Percentiles rank a stretch among this genome's conserved stretches.
Evolutionary conservation across 2,113 vertebrate species (phyloP).

Genomic region (Tragelaphus imberbis): DNA sequence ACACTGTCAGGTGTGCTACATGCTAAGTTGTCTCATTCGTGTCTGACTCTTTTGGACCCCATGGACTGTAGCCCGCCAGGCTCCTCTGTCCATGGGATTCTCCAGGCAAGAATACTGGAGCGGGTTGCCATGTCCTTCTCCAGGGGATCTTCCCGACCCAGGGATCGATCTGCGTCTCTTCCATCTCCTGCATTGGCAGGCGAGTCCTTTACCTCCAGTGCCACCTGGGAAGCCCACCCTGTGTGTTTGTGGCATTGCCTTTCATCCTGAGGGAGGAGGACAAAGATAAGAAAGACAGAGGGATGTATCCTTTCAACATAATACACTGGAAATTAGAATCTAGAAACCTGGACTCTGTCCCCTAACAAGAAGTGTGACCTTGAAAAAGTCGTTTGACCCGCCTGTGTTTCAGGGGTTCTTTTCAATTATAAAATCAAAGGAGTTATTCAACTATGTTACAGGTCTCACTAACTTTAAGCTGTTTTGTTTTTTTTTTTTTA

Average conservation of each 20-base stretch:
- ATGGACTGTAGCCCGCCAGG: neutral
- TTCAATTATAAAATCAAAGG: neutral
- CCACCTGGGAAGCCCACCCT: neutral
- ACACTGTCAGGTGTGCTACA: rapidly evolving
- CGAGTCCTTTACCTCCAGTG: neutral
- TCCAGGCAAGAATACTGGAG: neutral
- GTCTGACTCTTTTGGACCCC: neutral
- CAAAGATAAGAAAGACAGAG: neutral
- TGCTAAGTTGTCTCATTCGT: neutral
- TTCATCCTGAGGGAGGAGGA: neutral
- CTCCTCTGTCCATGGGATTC: neutral
- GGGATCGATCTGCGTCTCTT: neutral
- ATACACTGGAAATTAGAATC: neutral
- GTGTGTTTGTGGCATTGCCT: neutral
- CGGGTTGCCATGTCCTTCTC: neutral
- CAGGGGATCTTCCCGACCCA: neutral
- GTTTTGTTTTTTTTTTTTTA: neutral
- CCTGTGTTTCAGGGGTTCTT: neutral
- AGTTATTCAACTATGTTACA: neutral
- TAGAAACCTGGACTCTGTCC: neutral
- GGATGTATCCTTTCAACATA: neutral
- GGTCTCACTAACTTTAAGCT: neutral
- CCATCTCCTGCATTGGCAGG: neutral
- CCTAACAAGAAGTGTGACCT: neutral
- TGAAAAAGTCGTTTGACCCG: neutral